Evolutionary conservation across 2,113 vertebrate genomes (phyloP), one percentile per base, ranked within the genome.

Genomic region (Oenanthe oenanthe): DNA sequence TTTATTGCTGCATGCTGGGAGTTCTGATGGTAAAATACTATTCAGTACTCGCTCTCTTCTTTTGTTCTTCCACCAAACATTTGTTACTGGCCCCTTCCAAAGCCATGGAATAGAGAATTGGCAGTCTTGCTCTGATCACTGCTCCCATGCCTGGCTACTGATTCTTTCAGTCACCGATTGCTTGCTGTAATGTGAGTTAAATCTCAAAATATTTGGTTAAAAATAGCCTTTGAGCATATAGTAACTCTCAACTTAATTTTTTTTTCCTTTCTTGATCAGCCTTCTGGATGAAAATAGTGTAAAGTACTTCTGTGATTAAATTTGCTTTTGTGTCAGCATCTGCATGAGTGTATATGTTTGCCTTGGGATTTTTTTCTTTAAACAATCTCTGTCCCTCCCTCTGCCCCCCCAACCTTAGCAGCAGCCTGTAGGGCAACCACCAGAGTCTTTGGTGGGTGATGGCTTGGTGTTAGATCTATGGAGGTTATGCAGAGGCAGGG

Each of bases 201-300:
- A 82, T 65, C 61, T 87, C 66, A 88, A 65, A 93, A 90, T 92
- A 74, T 83, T 94, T 76, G 43, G 16, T 34, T 95, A 85, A 94
- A 94, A 93, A 54, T 88, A 95, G 63, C 34, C 25, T 90, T 88
- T 80, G 72, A 83, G 73, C 76, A 76, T 93, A 88, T 32, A 54
- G 71, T 67, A 68, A 54, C 62, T 87, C 18, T 93, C 66, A 93
- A n/a, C 8, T 60, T 60, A 21, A 9, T 48, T 56, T 75, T 45
- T 56, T 85, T 92, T 14, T 31, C 43, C 15, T 62, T 63, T 71
- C 40, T 85, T 81, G n/a, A 67, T 92, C 17, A 70, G 42, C 82
- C 29, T 18, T 90, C 24, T 0, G 0, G 36, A 65, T 79, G 47
- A 76, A 88, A 85, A 54, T 50, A 60, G n/a, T 75, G 25, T 85